phyloP scores from a whole-genome alignment of 2,888 invertebrate genomes.

The Eurytoma adleriae region DNA sequence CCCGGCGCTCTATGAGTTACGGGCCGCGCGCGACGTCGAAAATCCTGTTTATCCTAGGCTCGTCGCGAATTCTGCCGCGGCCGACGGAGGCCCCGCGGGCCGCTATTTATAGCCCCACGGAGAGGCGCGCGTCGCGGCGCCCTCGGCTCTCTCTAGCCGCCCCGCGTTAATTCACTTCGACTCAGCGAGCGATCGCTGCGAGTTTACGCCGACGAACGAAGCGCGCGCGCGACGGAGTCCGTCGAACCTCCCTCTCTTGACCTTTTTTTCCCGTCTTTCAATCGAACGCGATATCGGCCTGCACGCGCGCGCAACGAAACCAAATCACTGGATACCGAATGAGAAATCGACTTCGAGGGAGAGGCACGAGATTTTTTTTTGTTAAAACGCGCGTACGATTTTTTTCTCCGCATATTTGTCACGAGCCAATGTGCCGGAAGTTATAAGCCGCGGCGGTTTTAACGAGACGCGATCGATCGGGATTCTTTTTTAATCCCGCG shows the following conservation, averaged over 20 bases:
- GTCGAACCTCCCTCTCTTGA: neutral
- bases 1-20: conserved; percentile 7
- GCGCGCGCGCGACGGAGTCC: conserved; percentile 29
- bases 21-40: conserved; percentile 9
- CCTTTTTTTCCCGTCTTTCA: conserved; percentile 20
- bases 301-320: conserved; percentile 18
- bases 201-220: conserved; percentile 59
- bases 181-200: conserved; percentile 63
- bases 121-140: conserved; percentile 34
- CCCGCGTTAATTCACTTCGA: conserved; percentile 61
- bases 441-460: neutral
- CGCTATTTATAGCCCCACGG: conserved; percentile 25
- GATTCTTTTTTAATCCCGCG: conserved; percentile 1
- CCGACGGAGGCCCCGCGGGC: conserved; percentile 4
- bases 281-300: neutral
- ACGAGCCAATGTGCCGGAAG: conserved; percentile 50
- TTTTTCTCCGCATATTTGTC: conserved; percentile 53
- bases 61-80: neutral
- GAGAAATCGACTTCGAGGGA: conserved; percentile 18
- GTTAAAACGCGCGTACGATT: conserved; percentile 15
- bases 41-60: conserved; percentile 18
- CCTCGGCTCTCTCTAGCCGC: neutral
- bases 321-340: neutral
- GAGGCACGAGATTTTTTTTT: conserved; percentile 14
- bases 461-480: neutral